Base-by-base conservation (phyloP, 2,113 vertebrate species). In the Suncus etruscus region DNA sequence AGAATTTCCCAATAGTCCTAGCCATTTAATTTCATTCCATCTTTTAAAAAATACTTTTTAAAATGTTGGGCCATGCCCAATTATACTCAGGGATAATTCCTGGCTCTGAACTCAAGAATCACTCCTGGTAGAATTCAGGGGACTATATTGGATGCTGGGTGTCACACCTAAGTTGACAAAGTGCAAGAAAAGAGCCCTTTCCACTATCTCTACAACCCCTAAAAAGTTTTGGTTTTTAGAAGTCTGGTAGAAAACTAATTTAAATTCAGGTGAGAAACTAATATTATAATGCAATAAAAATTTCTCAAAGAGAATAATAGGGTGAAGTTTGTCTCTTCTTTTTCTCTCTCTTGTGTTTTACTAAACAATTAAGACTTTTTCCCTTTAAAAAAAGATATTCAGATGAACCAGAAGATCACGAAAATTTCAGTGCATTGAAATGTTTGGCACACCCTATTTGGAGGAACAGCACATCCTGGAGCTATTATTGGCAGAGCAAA, bases 381-480 rank as follows among this genome's bases (percentile, higher is more conserved):
- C 47, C 72, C 47, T 86, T 82, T 87, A 50, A 85, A 85, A 86
- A 27, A 47, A 90, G 25, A 65, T 63, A 58, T 11, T 89, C 20
- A 86, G 31, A 88, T 77, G 63, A 87, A 32, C 27, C 39, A 93
- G 66, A 78, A 12, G 18, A 18, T 70, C 92, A 51, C 77, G 82
- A 69, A 94, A 81, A 89, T 96, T 84, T 91, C 74, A 85, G 11
- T 83, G 61, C 72, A 77, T 79, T 51, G 51, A 87, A 93, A 92
- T 95, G 73, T 95, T 96, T 96, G 82, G 65, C 24, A 50, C 32
- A 18, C 18, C 32, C 24, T 27, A 39, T 11, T 84, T 90, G 84
- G 70, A 94, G 93, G 89, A 96, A 84, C n/a, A 90, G 92, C 85
- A 94, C 86, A 96, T 96, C 89, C 95, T 97, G 95, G 88, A 97